Conservation (phyloP, 2,113 vertebrate genomes). For the Xiphophorus maculatus region DNA sequence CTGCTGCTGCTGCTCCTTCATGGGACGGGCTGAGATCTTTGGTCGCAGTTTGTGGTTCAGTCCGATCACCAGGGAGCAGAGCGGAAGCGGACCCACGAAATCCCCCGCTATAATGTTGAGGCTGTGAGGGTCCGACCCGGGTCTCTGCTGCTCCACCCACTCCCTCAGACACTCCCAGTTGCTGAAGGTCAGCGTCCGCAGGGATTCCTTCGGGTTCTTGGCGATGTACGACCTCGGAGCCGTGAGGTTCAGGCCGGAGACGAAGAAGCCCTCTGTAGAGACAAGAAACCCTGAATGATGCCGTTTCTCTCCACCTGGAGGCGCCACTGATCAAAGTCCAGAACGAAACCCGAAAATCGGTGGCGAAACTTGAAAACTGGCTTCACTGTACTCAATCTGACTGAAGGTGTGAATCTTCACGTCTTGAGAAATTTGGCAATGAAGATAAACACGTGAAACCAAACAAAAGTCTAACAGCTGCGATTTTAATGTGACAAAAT, state of each 20-base stretch:
- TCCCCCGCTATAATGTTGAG: conserved; percentile 92
- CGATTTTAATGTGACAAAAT: too few species aligned
- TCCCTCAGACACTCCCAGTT: conserved; percentile 77
- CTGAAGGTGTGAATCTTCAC: neutral
- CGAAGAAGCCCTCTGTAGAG: conserved; percentile 86
- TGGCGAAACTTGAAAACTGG: neutral
- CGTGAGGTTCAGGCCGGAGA: conserved; percentile 89
- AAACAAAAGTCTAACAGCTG: too few species aligned
- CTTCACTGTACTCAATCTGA: too few species aligned
- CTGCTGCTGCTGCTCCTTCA: neutral
- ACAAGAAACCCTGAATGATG: neutral
- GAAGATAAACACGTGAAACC: too few species aligned
- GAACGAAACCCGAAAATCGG: neutral
- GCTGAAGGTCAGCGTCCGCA: conserved; percentile 79
- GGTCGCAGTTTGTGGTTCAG: conserved; percentile 83
- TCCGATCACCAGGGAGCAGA: conserved; percentile 83
- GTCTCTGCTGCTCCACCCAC: conserved; percentile 86
- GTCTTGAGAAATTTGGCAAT: neutral
- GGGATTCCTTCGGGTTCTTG: conserved; percentile 73
- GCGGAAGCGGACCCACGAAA: conserved; percentile 81
- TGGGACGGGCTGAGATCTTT: neutral
- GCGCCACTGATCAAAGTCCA: neutral
- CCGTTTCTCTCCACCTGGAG: neutral
- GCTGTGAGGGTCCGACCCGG: conserved; percentile 75
- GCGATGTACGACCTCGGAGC: conserved; percentile 81